These are phyloP conservation scores for Phaenicophaeus curvirostris DNA, from an alignment of 2,797 vertebrate genomes.

Conservation along the genomic window DNA sequence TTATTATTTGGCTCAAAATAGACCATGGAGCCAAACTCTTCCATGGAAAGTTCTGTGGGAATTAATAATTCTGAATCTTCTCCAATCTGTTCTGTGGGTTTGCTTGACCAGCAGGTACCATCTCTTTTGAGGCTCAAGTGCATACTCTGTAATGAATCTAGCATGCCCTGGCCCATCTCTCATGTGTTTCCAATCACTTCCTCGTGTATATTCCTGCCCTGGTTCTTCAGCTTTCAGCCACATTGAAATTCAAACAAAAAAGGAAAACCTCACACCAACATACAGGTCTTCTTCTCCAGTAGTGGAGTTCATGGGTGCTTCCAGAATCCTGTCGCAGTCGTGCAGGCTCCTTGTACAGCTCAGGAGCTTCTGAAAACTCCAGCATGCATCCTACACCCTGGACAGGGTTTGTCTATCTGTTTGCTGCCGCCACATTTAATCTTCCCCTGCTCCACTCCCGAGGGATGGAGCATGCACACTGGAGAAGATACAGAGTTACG, in stretches of 20 bases:
- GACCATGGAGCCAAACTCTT: not conserved
- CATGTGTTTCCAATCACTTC: no score
- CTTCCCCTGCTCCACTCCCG: not conserved
- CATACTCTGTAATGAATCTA: not conserved
- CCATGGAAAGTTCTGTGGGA: not conserved
- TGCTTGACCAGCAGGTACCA: not conserved
- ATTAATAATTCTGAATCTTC: not conserved
- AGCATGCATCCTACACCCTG: not conserved
- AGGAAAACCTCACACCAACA: not conserved
- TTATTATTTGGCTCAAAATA: not conserved
- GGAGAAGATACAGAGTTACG: not conserved
- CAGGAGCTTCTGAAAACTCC: not conserved
- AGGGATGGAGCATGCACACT: rapidly evolving
- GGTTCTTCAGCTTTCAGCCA: no score
- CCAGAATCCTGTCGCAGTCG: not conserved
- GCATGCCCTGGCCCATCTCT: not conserved
- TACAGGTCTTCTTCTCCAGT: not conserved
- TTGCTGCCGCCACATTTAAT: not conserved
- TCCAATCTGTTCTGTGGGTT: not conserved
- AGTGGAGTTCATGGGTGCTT: not conserved
- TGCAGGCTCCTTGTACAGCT: not conserved
- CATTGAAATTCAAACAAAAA: no score
- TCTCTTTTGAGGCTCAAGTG: not conserved
- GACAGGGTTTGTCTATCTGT: not conserved
- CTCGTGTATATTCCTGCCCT: no score